Evolutionary conservation across 2,113 vertebrate species (phyloP).

Genomic region (Anas platyrhynchos): DNA sequence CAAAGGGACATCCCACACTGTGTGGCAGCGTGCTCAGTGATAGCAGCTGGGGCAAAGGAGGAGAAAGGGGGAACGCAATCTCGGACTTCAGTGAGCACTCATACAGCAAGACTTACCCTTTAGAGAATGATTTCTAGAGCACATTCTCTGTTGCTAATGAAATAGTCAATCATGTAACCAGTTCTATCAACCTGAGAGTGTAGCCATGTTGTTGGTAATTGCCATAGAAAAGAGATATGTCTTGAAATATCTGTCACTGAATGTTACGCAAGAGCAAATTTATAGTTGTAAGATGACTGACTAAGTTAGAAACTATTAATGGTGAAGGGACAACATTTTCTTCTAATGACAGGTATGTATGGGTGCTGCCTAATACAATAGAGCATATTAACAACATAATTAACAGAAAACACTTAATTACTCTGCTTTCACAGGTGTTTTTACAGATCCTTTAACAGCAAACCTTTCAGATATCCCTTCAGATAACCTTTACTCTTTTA

Average conservation of each 20-base stretch:
- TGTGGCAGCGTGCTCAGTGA: no score
- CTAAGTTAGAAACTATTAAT: background rate
- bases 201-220: background rate
- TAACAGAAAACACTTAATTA: background rate
- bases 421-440: background rate
- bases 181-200: background rate
- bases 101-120: background rate
- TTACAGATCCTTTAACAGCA: background rate
- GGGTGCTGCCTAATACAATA: fast-evolving
- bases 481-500: background rate
- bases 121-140: background rate
- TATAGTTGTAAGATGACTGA: background rate
- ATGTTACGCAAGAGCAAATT: background rate
- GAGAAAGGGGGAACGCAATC: no score
- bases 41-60: no score
- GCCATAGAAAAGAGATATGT: background rate
- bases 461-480: background rate
- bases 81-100: background rate
- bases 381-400: background rate
- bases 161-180: background rate
- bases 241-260: background rate
- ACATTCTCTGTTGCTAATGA: background rate
- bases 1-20: no score
- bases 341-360: background rate
- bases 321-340: background rate